Evolutionary conservation across 2,113 vertebrate genomes (phyloP).

Genomic region (Ginglymostoma cirratum): DNA sequence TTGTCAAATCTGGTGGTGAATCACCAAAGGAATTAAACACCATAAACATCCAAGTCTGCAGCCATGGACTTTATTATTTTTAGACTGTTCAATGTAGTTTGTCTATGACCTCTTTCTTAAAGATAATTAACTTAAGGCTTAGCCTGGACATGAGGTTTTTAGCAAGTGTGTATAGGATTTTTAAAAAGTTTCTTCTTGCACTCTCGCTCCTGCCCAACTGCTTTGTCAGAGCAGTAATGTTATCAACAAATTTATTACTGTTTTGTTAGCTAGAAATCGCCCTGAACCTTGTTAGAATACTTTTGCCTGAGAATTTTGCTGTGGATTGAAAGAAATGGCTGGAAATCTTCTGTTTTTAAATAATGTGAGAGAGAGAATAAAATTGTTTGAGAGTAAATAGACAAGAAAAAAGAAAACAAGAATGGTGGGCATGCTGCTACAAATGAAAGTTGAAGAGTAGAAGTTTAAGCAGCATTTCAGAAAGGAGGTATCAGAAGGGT

Average conservation of each 20-base stretch:
- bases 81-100: background rate
- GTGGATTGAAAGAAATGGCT: background rate
- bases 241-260: background rate
- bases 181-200: too few relatives aligned
- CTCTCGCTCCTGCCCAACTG: background rate
- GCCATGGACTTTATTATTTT: background rate
- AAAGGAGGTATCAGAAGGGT: background rate
- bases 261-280: background rate
- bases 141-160: background rate
- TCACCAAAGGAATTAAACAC: background rate
- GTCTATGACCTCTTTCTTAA: background rate
- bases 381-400: background rate
- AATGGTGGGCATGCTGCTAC: too few relatives aligned
- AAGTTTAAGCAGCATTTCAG: background rate
- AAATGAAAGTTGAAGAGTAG: background rate
- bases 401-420: background rate
- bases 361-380: background rate
- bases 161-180: background rate
- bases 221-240: background rate
- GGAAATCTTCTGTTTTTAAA: background rate
- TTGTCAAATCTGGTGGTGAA: background rate
- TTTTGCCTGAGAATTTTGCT: background rate
- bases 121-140: background rate
- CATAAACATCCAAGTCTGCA: background rate
- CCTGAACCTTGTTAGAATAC: background rate